These are phyloP conservation scores for Exocentrus adspersus DNA, from an alignment of 2,888 invertebrate genomes.

Conservation along the genomic window DNA sequence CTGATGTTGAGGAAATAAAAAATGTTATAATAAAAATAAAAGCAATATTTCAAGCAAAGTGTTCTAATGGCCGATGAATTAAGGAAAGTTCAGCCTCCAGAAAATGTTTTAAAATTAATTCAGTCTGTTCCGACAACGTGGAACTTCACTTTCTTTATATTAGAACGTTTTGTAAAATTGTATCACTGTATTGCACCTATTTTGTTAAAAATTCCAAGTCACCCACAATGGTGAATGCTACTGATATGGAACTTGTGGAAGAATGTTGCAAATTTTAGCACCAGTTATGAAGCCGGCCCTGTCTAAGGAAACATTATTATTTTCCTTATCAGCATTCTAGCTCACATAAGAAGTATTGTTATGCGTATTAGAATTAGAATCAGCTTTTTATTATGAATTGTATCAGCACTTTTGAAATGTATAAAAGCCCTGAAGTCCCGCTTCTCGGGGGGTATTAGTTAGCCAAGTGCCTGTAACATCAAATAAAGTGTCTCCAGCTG, in stretches of 20 bases:
- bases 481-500: no score
- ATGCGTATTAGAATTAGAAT: no score
- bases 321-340: no score
- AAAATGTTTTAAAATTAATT: not conserved
- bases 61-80: not conserved
- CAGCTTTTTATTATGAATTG: no score
- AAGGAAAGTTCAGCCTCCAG: not conserved
- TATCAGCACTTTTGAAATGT: no score
- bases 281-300: slow-evolving; percentile 51
- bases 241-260: slow-evolving; percentile 43
- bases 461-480: no score
- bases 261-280: slow-evolving; percentile 36
- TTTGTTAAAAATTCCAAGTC: slow-evolving; percentile 47
- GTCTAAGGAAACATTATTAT: slow-evolving; percentile 51
- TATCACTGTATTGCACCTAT: slow-evolving; percentile 42
- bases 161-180: slow-evolving; percentile 42
- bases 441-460: no score
- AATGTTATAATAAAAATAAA: slow-evolving; percentile 14
- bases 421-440: no score
- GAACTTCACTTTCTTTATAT: slow-evolving; percentile 24
- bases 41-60: not conserved
- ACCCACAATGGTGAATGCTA: slow-evolving; percentile 51
- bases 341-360: no score
- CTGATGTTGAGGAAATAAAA: slow-evolving; percentile 35
- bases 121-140: not conserved